phyloP scores from a whole-genome alignment of 2,888 invertebrate genomes.

The Plebejus argus region DNA sequence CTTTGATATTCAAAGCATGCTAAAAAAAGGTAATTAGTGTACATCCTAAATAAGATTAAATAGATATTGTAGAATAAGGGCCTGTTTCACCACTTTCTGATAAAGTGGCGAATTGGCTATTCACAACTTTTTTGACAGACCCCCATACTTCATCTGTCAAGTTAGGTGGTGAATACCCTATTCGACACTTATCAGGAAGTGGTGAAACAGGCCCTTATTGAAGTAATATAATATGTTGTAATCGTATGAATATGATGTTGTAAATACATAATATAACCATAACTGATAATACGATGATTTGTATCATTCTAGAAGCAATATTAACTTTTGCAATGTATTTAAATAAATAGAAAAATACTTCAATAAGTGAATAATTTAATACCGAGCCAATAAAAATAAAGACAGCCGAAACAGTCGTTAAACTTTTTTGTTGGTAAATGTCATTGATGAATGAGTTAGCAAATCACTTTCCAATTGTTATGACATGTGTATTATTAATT shows the following conservation, averaged over 20 bases:
- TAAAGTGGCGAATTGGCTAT: too few species aligned
- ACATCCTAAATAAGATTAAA: neutral
- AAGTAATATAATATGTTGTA: too few species aligned
- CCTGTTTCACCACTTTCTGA: too few species aligned
- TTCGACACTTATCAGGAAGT: too few species aligned
- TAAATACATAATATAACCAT: too few species aligned
- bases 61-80: too few species aligned
- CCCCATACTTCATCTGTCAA: too few species aligned
- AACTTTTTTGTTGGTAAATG: neutral
- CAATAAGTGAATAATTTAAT: too few species aligned
- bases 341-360: neutral
- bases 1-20: neutral
- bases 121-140: too few species aligned
- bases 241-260: neutral
- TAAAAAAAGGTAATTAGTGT: neutral
- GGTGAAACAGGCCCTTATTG: too few species aligned
- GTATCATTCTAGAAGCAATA: neutral
- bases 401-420: neutral
- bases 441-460: slow-evolving; percentile 1
- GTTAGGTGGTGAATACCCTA: too few species aligned
- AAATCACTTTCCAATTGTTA: slow-evolving; percentile 2
- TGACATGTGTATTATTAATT: slow-evolving; percentile 20
- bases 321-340: neutral
- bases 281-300: too few species aligned
- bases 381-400: neutral